Conservation (phyloP, 2,113 vertebrate genomes). For the Siniperca chuatsi region DNA sequence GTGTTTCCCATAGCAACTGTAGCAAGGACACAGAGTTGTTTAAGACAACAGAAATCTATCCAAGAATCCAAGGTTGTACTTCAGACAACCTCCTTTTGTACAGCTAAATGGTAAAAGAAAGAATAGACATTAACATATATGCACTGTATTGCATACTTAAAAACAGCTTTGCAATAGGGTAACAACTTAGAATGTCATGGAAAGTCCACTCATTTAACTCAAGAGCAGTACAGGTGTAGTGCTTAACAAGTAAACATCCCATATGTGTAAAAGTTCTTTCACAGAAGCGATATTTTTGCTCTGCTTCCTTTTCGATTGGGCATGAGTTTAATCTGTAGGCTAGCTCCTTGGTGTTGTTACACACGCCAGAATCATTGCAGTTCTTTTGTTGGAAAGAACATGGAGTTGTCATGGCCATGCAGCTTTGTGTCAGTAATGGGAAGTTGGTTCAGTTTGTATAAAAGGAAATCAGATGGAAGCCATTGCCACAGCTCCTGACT, state of each 20-base stretch:
- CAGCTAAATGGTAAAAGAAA: not conserved
- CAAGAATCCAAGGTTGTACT: not conserved
- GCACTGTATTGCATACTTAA: no score
- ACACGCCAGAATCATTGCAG: no score
- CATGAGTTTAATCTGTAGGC: not conserved
- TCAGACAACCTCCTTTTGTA: not conserved
- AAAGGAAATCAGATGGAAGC: conserved; percentile 13
- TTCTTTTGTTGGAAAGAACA: not conserved
- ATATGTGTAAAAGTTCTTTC: not conserved
- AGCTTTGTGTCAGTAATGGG: conserved; percentile 4
- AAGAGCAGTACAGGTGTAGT: not conserved
- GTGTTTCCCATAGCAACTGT: not conserved
- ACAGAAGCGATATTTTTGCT: not conserved
- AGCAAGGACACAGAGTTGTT: no score
- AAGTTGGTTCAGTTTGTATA: not conserved
- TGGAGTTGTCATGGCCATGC: not conserved
- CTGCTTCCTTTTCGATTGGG: no score
- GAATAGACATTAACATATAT: not conserved
- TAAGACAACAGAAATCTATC: not conserved
- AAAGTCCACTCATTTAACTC: not conserved
- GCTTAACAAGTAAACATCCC: not conserved
- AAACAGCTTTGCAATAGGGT: not conserved
- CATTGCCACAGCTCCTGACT: not conserved
- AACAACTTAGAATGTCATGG: no score
- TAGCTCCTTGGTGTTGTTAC: not conserved